phyloP scores from a whole-genome alignment of 2,113 vertebrate species.

The Petrocephalus zakoni region DNA sequence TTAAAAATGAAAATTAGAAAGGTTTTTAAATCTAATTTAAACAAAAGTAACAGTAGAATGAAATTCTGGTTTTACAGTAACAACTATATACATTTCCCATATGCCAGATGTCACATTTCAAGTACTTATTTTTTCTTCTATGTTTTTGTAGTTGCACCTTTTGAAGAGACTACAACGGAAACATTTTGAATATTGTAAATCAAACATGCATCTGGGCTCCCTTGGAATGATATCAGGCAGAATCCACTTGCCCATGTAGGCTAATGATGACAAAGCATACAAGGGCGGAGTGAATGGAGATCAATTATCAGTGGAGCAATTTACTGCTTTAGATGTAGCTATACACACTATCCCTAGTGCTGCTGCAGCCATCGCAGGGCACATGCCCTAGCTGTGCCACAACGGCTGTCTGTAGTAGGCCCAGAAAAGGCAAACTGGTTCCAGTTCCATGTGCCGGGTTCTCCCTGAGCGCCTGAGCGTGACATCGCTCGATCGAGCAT shows the following conservation, averaged over 20 bases:
- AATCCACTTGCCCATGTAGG: background rate
- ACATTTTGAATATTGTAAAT: background rate
- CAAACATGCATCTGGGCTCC: background rate
- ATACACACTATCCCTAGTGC: background rate
- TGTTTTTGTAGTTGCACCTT: too few species aligned
- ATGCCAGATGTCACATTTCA: background rate
- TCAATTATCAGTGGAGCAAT: background rate
- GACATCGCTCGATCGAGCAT: background rate
- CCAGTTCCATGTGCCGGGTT: background rate
- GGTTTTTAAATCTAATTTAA: background rate
- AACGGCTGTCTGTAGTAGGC: background rate
- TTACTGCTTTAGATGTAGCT: background rate
- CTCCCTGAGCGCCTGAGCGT: background rate
- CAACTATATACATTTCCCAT: background rate
- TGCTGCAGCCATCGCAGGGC: background rate
- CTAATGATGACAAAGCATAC: too few species aligned
- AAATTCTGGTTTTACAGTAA: background rate
- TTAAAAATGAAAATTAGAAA: constrained; percentile 6
- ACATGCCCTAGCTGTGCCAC: background rate
- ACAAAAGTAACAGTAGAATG: background rate
- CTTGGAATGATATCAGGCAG: background rate
- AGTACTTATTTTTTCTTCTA: background rate
- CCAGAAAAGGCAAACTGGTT: background rate
- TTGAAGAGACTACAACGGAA: background rate
- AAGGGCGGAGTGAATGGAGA: too few species aligned